Base-by-base conservation (phyloP, 1,140 invertebrate genomes). In the Oncopeltus fasciatus region DNA sequence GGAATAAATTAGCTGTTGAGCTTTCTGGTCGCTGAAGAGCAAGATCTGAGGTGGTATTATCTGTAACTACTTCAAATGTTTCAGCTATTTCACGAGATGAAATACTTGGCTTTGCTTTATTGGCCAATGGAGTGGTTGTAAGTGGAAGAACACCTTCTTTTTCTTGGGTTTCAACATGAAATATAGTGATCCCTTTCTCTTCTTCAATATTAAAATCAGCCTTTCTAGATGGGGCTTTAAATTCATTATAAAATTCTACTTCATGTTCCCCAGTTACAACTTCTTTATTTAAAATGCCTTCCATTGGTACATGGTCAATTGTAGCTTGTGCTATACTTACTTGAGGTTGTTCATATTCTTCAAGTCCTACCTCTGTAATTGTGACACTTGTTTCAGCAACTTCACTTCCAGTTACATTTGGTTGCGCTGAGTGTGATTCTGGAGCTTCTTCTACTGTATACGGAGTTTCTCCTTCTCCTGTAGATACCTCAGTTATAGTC, bases 401-500 rank as follows among this genome's bases (percentile, higher is more conserved):
- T 64, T 70, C 70, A 60, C 72, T n/a, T 38, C 38, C 60, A n/a
- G 60, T 57, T 14, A 65, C 28, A n/a, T 26, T 53, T 2, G 59
- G 64, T 18, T 57, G 31, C 14, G 64, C 64, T 5, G 47, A 59
- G 51, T 67, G 61, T 62, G 78, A 72, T 56, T 76, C 73, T 11
- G 80, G 57, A 1, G 69, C 67, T 28, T 79, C 77, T 70, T 76
- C 72, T 1, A 66, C 69, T 14, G 51, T 64, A 65, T 75, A 70
- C 5, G 76, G 77, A 62, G 67, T 72, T 56, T 66, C 65, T 59
- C 67, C 67, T 49, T 73, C 66, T 14, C 66, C 65, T 28, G 79
- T 68, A 43, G 67, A 33, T 12, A 73, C 72, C 72, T 81, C 80
- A 69, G 67, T 73, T 11, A 80, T 69, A 64, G 74, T 71, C 12